A percentile compares a stretch with the other conserved stretches of the same genome.
phyloP scores from a whole-genome alignment of 1,140 invertebrate species.

The Cardiocondyla obscurior region DNA sequence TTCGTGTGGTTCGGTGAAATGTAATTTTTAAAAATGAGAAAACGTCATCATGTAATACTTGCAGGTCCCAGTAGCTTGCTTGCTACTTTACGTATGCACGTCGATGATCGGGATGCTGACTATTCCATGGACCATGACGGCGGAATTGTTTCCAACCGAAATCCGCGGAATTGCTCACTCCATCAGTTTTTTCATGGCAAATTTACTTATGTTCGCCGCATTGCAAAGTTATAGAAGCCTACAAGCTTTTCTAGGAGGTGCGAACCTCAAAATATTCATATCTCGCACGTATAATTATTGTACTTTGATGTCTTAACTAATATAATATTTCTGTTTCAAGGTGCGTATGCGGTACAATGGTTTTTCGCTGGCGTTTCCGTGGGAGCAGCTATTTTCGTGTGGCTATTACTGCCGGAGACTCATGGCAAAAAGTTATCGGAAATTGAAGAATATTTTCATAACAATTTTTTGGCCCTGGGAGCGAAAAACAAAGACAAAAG shows the following conservation, averaged over 20 bases:
- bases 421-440: slow-evolving; percentile 88
- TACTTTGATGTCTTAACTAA: neutral
- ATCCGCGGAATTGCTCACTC: slow-evolving; percentile 86
- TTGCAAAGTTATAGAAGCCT: slow-evolving; percentile 84
- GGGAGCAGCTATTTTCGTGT: slow-evolving; percentile 85
- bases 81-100: slow-evolving; percentile 85
- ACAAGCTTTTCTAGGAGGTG: slow-evolving; percentile 82
- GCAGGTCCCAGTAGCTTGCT: slow-evolving; percentile 80
- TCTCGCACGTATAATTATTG: neutral
- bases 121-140: slow-evolving; percentile 87
- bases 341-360: slow-evolving; percentile 87
- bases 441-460: slow-evolving; percentile 87
- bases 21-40: neutral
- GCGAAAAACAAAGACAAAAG: slow-evolving; percentile 70
- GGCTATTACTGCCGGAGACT: slow-evolving; percentile 89
- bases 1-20: neutral
- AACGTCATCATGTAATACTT: neutral
- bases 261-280: neutral
- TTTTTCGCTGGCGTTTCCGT: slow-evolving; percentile 88
- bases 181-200: slow-evolving; percentile 83
- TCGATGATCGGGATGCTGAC: slow-evolving; percentile 85
- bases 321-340: slow-evolving; percentile 53
- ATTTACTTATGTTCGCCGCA: slow-evolving; percentile 85
- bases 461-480: slow-evolving; percentile 78
- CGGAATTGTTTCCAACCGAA: slow-evolving; percentile 86